Conservation (phyloP, 2,888 invertebrate genomes). For the Brenthis hecate region DNA sequence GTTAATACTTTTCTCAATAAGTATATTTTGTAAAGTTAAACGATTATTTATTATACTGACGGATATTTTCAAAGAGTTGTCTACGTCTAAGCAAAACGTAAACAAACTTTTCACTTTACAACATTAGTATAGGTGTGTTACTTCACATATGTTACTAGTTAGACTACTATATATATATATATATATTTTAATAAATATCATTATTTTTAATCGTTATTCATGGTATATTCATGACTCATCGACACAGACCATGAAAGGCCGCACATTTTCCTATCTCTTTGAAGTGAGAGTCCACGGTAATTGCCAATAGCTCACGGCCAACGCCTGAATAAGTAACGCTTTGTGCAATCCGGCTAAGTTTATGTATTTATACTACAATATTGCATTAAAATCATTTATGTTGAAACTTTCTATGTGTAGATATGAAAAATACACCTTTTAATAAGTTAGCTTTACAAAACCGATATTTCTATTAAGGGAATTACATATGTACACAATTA, state of each 20-base stretch:
- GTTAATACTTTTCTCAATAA: no score
- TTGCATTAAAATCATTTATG: constrained; percentile 3
- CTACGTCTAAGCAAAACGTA: no score
- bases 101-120: no score
- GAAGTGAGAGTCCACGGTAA: constrained; percentile 70
- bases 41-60: no score
- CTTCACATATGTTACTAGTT: no score
- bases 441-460: not conserved
- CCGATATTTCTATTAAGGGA: no score
- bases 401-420: no score
- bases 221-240: constrained; percentile 24
- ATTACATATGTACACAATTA: no score
- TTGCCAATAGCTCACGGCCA: constrained; percentile 74
- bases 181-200: not conserved
- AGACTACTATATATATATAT: no score
- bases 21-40: no score
- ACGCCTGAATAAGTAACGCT: constrained; percentile 32
- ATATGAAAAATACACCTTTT: not conserved
- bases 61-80: no score
- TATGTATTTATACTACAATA: constrained; percentile 17
- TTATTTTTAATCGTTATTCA: not conserved
- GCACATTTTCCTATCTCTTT: constrained; percentile 60
- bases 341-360: constrained; percentile 21
- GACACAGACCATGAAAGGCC: constrained; percentile 41
- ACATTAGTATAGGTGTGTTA: no score